Percentiles rank a stretch among this genome's conserved stretches.
Conservation (phyloP, 92 coral and sea anemone species). For the Umimayanthus kanabou region DNA sequence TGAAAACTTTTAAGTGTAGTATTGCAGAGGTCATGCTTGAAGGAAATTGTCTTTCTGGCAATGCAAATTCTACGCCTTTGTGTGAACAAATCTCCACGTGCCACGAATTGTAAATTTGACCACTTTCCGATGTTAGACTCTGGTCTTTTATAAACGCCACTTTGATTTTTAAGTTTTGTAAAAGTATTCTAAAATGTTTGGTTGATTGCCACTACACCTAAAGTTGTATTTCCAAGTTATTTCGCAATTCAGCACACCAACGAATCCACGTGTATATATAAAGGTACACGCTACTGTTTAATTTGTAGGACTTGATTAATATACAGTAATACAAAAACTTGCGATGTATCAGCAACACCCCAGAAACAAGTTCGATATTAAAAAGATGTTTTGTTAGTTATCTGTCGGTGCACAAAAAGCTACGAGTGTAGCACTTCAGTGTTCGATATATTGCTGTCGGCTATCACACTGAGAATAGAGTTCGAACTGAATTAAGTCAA, state of each 20-base stretch:
- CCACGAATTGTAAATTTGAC: not conserved
- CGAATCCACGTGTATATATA: not conserved
- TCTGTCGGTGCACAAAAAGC: not conserved
- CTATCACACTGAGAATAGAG: not conserved
- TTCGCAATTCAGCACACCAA: not conserved
- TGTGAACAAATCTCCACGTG: not conserved
- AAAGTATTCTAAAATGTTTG: not conserved
- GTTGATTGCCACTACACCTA: not conserved
- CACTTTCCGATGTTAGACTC: not conserved
- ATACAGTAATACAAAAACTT: not conserved
- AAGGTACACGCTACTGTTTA: not conserved
- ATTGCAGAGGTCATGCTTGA: not conserved
- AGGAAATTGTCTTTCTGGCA: not conserved
- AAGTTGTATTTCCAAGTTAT: not conserved
- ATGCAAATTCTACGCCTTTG: conserved; percentile 1
- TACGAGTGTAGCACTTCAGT: not conserved
- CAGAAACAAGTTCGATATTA: not conserved
- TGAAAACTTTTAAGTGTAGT: not conserved
- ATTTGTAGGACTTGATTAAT: not conserved
- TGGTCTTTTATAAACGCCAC: not conserved
- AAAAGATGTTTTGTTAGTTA: not conserved
- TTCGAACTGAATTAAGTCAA: not conserved
- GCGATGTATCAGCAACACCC: not conserved
- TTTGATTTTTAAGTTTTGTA: not conserved
- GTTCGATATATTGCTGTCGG: not conserved